Base-by-base conservation (phyloP, 2,888 invertebrate genomes). In the Dicyrtoma fusca region DNA sequence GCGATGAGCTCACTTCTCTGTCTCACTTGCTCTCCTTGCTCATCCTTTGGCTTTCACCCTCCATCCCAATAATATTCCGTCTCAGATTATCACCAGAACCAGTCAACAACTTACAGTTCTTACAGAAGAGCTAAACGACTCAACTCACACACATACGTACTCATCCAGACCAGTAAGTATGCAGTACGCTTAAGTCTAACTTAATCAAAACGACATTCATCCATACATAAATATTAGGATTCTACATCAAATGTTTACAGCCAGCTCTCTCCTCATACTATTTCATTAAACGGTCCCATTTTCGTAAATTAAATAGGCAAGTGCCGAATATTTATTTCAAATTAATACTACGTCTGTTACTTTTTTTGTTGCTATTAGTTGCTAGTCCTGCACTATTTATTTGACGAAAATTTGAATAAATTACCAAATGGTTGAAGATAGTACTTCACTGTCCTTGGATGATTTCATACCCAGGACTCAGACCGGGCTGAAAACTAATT, bases 31-130 rank as follows among this genome's bases (percentile, higher is more conserved):
- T 55, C 55, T 49, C 26, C 2, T 53, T 25, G 17, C 42, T 34
- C 47, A n/a, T 21, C 26, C 49, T 34, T 34, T 8, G 21, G 14
- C 25, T 25, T 34, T 23, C 69, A 49, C 49, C 34, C 34, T 25
- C 17, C 69, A 42, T 25, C 53, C 26, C 51, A 47, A 14, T 47
- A 13, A 55, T 53, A 23, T 55, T 53, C 44, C 23, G 44, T 49
- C 44, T 44, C 68, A 61, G 49, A 69, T 45, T 61, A 57, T 65
- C 51, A 65, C 8, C 34, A 34, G 34, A 34, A 65, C 14, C 61
- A 53, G 53, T 61, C 61, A 42, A 44, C 61, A 61, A 19, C 17
- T 11, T 17, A 61, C 8, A 10, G 21, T n/a, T n/a, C n/a, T n/a
- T n/a, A n/a, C n/a, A n/a, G n/a, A n/a, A n/a, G n/a, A n/a, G n/a